Conservation (phyloP, 2,113 vertebrate species). For the Synchiropus splendidus region DNA sequence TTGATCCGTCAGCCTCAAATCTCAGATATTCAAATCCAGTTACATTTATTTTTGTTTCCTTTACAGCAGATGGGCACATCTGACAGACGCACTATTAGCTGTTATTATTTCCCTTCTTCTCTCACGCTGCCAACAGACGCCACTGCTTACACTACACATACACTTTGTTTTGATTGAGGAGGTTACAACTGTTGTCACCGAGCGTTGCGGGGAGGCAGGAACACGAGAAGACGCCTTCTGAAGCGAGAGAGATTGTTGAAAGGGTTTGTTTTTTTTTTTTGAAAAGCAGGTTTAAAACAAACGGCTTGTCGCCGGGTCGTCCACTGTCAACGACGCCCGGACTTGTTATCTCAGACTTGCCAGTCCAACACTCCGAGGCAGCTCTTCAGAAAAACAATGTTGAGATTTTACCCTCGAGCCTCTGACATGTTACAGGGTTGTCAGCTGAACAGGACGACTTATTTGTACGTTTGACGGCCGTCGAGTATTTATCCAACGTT, state of each 20-base stretch:
- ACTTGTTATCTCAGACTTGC: conserved; percentile 27
- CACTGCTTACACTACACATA: conserved; percentile 38
- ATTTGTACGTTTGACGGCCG: conserved; percentile 1
- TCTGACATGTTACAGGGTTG: conserved; percentile 17
- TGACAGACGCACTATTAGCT: conserved; percentile 64
- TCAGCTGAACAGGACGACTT: conserved; percentile 4
- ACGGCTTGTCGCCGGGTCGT: conserved; percentile 25
- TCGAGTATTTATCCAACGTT: too few relatives aligned
- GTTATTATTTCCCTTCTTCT: conserved; percentile 48
- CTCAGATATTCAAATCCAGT: conserved; percentile 60
- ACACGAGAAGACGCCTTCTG: conserved; percentile 44
- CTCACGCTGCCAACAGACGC: conserved; percentile 25
- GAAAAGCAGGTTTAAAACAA: conserved; percentile 41
- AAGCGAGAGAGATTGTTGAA: conserved; percentile 36
- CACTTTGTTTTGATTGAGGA: conserved; percentile 54
- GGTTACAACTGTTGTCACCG: conserved; percentile 51
- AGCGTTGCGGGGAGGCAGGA: conserved; percentile 34
- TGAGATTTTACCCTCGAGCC: conserved; percentile 13
- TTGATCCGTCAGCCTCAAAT: conserved; percentile 48
- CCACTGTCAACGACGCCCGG: conserved; percentile 29
- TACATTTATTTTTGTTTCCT: conserved; percentile 61
- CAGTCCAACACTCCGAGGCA: conserved; percentile 17
- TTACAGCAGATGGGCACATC: conserved; percentile 51
- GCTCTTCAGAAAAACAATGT: conserved; percentile 17
- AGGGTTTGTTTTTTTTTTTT: conserved; percentile 28